Evolutionary conservation across 2,797 vertebrate species (phyloP), one percentile per base, ranked within the genome.

Genomic region (Trachurus trachurus): DNA sequence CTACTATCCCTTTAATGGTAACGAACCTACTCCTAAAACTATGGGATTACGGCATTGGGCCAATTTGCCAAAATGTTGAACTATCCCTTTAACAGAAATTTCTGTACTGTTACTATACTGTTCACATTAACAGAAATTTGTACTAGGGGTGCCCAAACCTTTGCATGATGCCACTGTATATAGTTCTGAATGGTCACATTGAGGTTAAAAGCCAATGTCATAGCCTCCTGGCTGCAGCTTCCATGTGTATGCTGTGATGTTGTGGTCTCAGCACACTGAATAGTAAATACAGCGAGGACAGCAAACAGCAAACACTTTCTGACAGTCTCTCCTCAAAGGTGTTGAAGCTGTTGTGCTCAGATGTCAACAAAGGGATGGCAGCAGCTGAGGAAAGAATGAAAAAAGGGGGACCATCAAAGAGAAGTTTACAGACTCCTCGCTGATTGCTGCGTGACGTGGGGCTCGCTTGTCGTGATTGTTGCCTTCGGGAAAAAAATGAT

Each of bases 321-420:
- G 22, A 59, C 53, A n/a, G 34, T 68, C 42, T 56, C 21, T 74
- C 16, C 31, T 15, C 60, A 66, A 52, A 74, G 9, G 39, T 40
- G 52, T 58, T 45, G 17, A 37, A 59, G 21, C 9, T 52, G 22
- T 66, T 50, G 7, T 1, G 6, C 0, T 65, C 61, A 70, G 16
- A 54, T 50, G 11, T 52, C 19, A 42, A 29, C 44, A 52, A 59
- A 21, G 26, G 17, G 17, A 44, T 26, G 19, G n/a, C 42, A 37
- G 56, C 9, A 9, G 26, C 34, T n/a, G 10, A 19, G 47, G 12
- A 29, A 26, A 44, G 11, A 34, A 57, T 66, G 40, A 47, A 44
- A 61, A 26, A 26, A 26, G 26, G 31, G 21, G 13, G 22, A 31
- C 16, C 29, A 16, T 16, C 2, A 26, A 29, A 71, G 45, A 56